Evolutionary conservation across 1,140 invertebrate genomes (phyloP).

Genomic region (Ditylenchus dipsaci): DNA sequence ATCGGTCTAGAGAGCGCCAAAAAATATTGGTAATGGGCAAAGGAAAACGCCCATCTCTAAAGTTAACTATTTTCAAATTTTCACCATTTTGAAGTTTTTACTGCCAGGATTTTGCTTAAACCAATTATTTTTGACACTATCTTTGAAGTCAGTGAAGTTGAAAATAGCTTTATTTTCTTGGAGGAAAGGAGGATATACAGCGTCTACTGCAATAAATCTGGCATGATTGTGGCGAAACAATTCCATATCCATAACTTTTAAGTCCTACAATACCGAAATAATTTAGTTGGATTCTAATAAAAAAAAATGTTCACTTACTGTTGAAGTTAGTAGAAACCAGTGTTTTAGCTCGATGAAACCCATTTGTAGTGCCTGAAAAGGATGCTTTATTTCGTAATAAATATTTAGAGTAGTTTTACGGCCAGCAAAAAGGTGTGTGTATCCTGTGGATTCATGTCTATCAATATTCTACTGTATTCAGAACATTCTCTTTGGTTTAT

Average conservation of each 20-base stretch:
- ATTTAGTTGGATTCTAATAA: slow-evolving; percentile 16
- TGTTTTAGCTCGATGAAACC: slow-evolving; percentile 56
- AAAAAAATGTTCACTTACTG: slow-evolving; percentile 36
- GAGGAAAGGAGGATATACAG: slow-evolving; percentile 35
- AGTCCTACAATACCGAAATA: slow-evolving; percentile 30
- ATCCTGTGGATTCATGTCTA: slow-evolving; percentile 54
- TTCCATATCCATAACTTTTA: slow-evolving; percentile 54
- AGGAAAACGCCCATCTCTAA: too few species aligned
- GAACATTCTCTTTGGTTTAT: slow-evolving; percentile 43
- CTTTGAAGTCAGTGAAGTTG: slow-evolving; percentile 38
- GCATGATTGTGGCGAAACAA: slow-evolving; percentile 57
- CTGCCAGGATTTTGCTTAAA: slow-evolving; percentile 22
- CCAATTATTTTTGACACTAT: slow-evolving; percentile 33
- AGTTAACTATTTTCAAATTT: not conserved
- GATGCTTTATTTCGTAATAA: not conserved
- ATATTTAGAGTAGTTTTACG: slow-evolving; percentile 24
- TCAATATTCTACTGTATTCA: slow-evolving; percentile 50
- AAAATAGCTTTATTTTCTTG: slow-evolving; percentile 18
- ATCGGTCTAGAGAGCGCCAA: too few species aligned
- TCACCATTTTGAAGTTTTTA: slow-evolving; percentile 45
- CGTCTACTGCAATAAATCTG: slow-evolving; percentile 50
- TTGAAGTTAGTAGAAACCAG: slow-evolving; percentile 55
- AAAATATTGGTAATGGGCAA: too few species aligned
- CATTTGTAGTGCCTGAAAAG: slow-evolving; percentile 54
- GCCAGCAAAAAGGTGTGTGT: slow-evolving; percentile 50